Conservation (phyloP, 2,113 vertebrate genomes). For the Cynopterus brachyotis region DNA sequence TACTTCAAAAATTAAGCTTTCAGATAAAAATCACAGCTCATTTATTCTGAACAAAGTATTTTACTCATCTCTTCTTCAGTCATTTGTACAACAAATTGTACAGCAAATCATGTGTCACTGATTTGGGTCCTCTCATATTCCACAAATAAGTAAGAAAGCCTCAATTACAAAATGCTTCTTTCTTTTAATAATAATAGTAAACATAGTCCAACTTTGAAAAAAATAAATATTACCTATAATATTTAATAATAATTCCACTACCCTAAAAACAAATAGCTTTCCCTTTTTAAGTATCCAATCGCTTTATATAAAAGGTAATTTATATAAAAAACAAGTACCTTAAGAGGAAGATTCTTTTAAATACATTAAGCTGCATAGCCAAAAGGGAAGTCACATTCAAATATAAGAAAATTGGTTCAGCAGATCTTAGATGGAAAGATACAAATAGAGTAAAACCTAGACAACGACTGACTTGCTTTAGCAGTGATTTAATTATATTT, state of each 20-base stretch:
- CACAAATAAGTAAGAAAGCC: not conserved
- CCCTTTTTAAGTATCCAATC: not conserved
- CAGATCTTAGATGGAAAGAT: conserved; percentile 13
- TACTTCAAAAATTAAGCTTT: conserved; percentile 38
- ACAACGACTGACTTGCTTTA: not conserved
- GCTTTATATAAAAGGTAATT: conserved; percentile 23
- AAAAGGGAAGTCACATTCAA: not conserved
- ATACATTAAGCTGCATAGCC: not conserved
- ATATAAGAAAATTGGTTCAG: not conserved
- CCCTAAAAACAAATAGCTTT: not conserved
- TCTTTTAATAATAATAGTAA: conserved; percentile 25
- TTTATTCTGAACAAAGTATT: conserved; percentile 42
- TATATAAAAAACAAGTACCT: not conserved
- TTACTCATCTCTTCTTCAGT: conserved; percentile 27
- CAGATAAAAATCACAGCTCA: conserved; percentile 47
- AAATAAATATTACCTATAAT: not conserved
- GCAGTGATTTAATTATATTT: conserved; percentile 6
- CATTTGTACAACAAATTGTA: conserved; percentile 45
- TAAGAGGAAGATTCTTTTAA: not conserved
- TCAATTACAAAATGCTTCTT: conserved; percentile 36
- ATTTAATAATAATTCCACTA: not conserved
- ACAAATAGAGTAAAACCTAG: not conserved
- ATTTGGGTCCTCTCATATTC: conserved; percentile 25
- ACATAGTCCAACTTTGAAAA: not conserved
- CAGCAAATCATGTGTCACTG: conserved; percentile 1